A percentile compares a stretch with the other conserved stretches of the same genome.
These are phyloP conservation scores for Gopherus flavomarginatus DNA, from an alignment of 2,113 vertebrate species.

Conservation along the genomic window DNA sequence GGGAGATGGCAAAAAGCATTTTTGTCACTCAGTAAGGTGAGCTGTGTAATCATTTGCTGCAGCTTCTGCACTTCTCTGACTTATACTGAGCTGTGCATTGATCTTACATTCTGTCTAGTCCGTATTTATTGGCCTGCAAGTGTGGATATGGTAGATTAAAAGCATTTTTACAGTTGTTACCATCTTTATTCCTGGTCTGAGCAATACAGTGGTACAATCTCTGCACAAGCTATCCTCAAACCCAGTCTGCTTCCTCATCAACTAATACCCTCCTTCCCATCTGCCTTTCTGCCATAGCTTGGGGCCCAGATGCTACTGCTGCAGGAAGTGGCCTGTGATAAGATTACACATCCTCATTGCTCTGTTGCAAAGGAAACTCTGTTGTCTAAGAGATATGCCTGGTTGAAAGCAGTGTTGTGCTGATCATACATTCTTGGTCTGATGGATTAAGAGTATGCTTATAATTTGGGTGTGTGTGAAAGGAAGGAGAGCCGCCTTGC, in stretches of 20 bases:
- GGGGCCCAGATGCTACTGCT: neutral
- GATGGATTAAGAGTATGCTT: neutral
- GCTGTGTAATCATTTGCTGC: neutral
- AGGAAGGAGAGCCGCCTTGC: neutral
- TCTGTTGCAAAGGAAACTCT: neutral
- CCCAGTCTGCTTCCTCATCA: neutral
- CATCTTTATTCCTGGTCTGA: neutral
- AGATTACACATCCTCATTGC: neutral
- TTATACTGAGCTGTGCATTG: neutral
- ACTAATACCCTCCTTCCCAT: neutral
- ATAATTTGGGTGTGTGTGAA: neutral
- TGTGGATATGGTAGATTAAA: neutral
- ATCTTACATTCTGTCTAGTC: neutral
- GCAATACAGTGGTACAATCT: neutral
- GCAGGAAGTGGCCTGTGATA: accelerated
- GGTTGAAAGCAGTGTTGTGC: neutral
- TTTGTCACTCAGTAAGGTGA: neutral
- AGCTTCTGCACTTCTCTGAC: neutral
- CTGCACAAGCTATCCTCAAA: accelerated
- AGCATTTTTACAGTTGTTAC: neutral
- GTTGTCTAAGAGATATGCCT: neutral
- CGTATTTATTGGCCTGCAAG: neutral
- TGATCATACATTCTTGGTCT: accelerated
- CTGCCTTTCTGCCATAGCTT: accelerated
- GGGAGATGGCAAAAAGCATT: neutral